Evolutionary conservation across 2,888 invertebrate species (phyloP), one percentile per base, ranked within the genome.

Genomic region (Pilophorus perplexus): DNA sequence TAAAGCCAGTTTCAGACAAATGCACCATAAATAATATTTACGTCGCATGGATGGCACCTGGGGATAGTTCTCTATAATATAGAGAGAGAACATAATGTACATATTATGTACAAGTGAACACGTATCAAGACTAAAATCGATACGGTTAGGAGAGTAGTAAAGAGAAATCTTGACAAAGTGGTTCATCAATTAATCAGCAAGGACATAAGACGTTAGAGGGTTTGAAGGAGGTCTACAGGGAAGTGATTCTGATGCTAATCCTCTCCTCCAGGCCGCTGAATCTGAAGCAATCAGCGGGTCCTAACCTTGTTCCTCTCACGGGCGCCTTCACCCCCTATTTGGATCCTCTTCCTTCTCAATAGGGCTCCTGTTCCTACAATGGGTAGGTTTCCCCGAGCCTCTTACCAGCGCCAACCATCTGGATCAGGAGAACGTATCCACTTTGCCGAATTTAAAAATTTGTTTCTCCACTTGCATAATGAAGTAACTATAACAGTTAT

Each of bases 131-230:
- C n/a, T n/a, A n/a, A n/a, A n/a, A n/a, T n/a, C n/a, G n/a, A n/a
- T n/a, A n/a, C n/a, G n/a, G n/a, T n/a, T n/a, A n/a, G n/a, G n/a
- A n/a, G n/a, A n/a, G n/a, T n/a, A n/a, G n/a, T n/a, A n/a, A n/a
- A n/a, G n/a, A n/a, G n/a, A n/a, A n/a, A n/a, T n/a, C n/a, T 12
- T 28, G 62, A 28, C 46, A 33, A 46, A 46, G 46, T 44, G 62
- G 62, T 62, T 62, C 62, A 62, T 62, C 28, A 62, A 62, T 62
- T 62, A 62, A 62, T 46, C 62, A 44, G 62, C 16, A 6, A 14
- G 44, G 46, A 62, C 46, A 12, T 48, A 48, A 62, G 62, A 48
- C 28, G 62, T 27, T 28, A 40, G 27, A 46, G 14, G 46, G 42
- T 12, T 27, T 12, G 27, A 27, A 44, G 16, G 40, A 10, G 16